These are phyloP conservation scores for Chrysodeixis includens DNA, from an alignment of 2,888 invertebrate genomes.

Conservation along the genomic window DNA sequence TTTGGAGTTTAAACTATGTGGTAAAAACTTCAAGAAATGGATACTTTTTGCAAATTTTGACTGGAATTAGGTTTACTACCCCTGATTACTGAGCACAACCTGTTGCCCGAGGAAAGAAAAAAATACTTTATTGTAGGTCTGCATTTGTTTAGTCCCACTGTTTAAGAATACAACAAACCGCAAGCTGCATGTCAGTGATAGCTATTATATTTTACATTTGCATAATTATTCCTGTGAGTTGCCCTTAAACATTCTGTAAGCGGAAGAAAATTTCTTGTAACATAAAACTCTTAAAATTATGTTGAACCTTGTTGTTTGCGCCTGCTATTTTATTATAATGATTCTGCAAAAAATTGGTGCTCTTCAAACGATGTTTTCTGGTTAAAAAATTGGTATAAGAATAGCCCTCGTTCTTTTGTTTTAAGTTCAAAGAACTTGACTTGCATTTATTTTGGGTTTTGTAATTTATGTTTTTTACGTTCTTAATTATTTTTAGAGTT, in stretches of 20 bases:
- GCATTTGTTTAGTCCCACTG: background rate
- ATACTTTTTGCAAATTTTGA: no score
- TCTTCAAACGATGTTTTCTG: background rate
- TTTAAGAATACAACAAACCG: background rate
- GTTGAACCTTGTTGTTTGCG: background rate
- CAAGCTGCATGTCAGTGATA: conserved; percentile 21
- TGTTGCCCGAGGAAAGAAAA: no score
- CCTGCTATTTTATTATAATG: background rate
- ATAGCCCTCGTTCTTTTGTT: background rate
- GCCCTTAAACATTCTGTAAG: background rate
- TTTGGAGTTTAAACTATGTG: no score
- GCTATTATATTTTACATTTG: conserved; percentile 22
- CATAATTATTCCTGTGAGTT: conserved; percentile 11
- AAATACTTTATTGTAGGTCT: no score
- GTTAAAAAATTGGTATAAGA: background rate
- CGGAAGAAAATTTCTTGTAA: background rate
- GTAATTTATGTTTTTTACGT: no score
- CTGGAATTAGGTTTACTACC: no score
- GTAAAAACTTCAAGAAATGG: no score
- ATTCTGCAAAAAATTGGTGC: background rate
- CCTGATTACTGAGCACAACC: no score
- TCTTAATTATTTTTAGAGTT: no score
- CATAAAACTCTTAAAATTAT: background rate
- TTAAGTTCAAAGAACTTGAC: background rate
- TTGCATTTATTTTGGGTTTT: no score